Percentiles rank a stretch among this genome's conserved stretches.
Conservation (phyloP, 2,113 vertebrate species). For the Diglossa brunneiventris region DNA sequence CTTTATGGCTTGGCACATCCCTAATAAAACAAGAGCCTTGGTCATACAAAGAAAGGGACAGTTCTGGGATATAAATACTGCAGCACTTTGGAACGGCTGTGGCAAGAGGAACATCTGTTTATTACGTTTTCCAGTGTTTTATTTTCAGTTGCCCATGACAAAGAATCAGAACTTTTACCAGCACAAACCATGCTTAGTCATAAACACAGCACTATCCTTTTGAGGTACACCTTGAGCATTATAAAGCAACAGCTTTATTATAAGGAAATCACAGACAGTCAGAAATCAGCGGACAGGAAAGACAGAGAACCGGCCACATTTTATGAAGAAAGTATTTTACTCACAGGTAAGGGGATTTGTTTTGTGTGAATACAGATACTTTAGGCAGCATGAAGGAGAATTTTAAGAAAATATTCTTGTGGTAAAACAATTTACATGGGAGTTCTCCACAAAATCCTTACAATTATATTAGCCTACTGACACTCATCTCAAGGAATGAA, state of each 20-base stretch:
- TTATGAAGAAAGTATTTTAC: background rate
- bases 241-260: background rate
- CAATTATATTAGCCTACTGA: background rate
- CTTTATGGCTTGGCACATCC: slow-evolving; percentile 35
- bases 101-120: slow-evolving; percentile 63
- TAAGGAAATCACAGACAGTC: background rate
- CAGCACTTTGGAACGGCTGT: slow-evolving; percentile 6
- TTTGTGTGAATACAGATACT: background rate
- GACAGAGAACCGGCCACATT: background rate
- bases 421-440: background rate
- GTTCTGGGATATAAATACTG: slow-evolving; percentile 42
- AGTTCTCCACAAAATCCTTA: background rate
- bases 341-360: slow-evolving; percentile 6
- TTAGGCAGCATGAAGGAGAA: background rate
- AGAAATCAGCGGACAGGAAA: slow-evolving; percentile 6
- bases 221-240: background rate
- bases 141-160: slow-evolving; percentile 32
- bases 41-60: slow-evolving; percentile 35
- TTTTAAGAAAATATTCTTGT: background rate
- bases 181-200: background rate
- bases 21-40: slow-evolving; percentile 56
- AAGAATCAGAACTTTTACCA: slow-evolving; percentile 8
- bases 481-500: background rate
- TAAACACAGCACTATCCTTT: slow-evolving; percentile 1
- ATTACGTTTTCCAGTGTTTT: slow-evolving; percentile 52